Conservation (phyloP, 1,140 invertebrate species). For the Meteorus sp. region DNA sequence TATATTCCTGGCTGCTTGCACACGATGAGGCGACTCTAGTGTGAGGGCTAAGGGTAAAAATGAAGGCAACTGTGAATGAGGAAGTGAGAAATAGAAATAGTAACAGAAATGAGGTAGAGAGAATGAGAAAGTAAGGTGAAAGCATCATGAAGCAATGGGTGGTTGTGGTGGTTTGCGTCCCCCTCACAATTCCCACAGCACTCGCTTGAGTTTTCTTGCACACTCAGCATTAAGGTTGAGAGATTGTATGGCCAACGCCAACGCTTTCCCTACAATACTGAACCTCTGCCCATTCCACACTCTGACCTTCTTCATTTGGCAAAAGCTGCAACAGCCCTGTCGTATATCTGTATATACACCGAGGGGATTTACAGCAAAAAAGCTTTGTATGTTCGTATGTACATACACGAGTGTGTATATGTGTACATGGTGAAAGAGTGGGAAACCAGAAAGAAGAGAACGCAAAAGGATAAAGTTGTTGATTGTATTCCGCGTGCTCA, state of each 20-base stretch:
- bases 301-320: background rate
- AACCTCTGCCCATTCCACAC: background rate
- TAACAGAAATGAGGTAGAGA: background rate
- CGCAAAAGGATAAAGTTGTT: background rate
- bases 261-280: background rate
- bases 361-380: no score
- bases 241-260: slow-evolving; percentile 15
- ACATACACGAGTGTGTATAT: no score
- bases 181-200: slow-evolving; percentile 3
- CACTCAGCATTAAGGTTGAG: slow-evolving; percentile 30
- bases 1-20: slow-evolving; percentile 32
- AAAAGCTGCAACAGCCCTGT: no score
- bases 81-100: background rate
- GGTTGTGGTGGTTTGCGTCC: background rate
- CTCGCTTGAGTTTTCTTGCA: slow-evolving; percentile 36
- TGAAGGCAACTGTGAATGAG: slow-evolving; percentile 22
- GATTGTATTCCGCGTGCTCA: no score
- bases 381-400: background rate
- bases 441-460: background rate
- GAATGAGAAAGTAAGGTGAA: background rate
- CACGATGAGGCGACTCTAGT: slow-evolving; percentile 7
- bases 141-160: background rate
- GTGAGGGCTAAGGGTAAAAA: slow-evolving; percentile 23
- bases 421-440: no score
- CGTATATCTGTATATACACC: no score